Evolutionary conservation across 2,888 invertebrate genomes (phyloP).

Genomic region (Sabatieria punctata): DNA sequence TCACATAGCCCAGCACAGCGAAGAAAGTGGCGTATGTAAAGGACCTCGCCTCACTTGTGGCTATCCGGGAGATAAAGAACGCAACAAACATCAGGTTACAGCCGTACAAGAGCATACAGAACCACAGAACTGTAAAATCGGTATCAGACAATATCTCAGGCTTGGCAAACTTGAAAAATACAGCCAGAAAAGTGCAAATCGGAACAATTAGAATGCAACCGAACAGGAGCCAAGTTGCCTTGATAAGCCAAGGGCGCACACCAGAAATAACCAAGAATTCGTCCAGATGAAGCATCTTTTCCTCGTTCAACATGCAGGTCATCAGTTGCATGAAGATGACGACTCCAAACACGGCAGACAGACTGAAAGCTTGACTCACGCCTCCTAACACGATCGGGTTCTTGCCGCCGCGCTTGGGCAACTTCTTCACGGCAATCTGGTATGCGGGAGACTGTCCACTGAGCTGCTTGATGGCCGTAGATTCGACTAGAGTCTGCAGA

Average conservation of each 20-base stretch:
- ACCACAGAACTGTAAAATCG: background rate
- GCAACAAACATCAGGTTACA: background rate
- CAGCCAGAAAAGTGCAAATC: background rate
- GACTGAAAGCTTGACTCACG: too few relatives aligned
- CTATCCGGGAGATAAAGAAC: background rate
- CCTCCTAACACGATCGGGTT: background rate
- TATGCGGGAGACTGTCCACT: too few relatives aligned
- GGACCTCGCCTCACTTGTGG: too few relatives aligned
- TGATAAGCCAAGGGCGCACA: background rate
- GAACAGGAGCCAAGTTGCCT: constrained; percentile 1
- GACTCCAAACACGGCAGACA: background rate
- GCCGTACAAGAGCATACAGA: background rate
- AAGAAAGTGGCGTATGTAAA: too few relatives aligned
- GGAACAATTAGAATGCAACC: background rate
- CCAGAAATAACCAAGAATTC: background rate
- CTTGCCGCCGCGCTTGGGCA: constrained; percentile 4
- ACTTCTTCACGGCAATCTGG: too few relatives aligned
- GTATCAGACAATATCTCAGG: background rate
- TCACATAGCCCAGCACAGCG: background rate
- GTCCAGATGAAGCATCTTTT: constrained; percentile 1
- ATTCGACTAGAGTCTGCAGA: too few relatives aligned
- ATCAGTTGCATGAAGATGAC: background rate
- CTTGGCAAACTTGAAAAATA: background rate
- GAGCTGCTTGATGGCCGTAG: too few relatives aligned
- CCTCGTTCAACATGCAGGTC: background rate